Conservation (phyloP, 2,797 vertebrate species). For the Neomorphus geoffroyi region DNA sequence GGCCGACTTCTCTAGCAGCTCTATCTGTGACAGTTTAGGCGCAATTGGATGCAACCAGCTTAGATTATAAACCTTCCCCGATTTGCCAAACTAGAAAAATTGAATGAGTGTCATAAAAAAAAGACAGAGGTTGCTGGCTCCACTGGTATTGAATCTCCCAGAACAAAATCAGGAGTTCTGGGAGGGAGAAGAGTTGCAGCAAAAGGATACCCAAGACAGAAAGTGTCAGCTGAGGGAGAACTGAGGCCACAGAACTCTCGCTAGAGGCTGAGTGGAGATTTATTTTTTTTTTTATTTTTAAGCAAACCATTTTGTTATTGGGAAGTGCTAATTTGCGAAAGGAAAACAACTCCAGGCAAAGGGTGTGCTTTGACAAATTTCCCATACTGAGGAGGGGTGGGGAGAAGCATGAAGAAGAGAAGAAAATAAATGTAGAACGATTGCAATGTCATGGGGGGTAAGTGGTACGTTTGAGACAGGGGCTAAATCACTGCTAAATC, state of each 20-base stretch:
- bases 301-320: conserved; percentile 14
- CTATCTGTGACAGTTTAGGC: neutral
- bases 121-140: neutral
- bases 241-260: neutral
- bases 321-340: conserved; percentile 58
- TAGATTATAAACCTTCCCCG: neutral
- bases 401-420: conserved; percentile 59
- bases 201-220: neutral
- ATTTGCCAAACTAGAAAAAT: neutral
- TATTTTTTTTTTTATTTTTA: neutral
- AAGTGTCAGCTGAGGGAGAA: neutral
- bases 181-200: neutral
- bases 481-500: conserved; percentile 72
- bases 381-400: conserved; percentile 6
- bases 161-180: neutral
- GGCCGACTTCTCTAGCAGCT: neutral
- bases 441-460: conserved; percentile 68
- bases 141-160: neutral
- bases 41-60: neutral
- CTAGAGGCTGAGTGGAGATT: neutral
- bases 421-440: conserved; percentile 68
- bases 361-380: conserved; percentile 56
- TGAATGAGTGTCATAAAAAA: neutral
- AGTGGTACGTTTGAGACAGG: conserved; percentile 65
- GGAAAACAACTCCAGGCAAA: conserved; percentile 60